Percentiles rank a stretch among this genome's conserved stretches.
These are phyloP conservation scores for Pagrus major DNA, from an alignment of 2,113 vertebrate genomes.

Conservation along the genomic window DNA sequence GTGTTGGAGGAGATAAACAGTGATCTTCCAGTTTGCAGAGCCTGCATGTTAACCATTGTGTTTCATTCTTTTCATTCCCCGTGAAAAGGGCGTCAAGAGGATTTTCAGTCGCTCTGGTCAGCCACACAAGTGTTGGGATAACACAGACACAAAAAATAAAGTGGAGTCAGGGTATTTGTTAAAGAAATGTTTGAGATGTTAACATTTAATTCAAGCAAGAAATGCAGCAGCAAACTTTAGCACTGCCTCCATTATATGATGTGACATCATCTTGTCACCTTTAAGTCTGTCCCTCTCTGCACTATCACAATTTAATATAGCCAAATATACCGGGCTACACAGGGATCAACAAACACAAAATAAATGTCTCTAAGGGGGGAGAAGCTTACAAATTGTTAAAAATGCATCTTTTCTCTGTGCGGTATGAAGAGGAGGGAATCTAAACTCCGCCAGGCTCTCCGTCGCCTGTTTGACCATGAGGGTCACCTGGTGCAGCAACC, in stretches of 20 bases:
- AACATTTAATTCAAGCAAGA: slow-evolving; percentile 2
- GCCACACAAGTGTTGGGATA: neutral
- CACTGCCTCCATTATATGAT: slow-evolving; percentile 31
- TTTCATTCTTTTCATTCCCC: slow-evolving; percentile 61
- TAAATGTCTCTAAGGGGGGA: slow-evolving; percentile 43
- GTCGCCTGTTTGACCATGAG: slow-evolving; percentile 84
- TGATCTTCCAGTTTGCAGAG: slow-evolving; percentile 78
- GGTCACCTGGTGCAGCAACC: slow-evolving; percentile 89
- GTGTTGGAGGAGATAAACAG: slow-evolving; percentile 82
- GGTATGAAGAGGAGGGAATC: slow-evolving; percentile 78
- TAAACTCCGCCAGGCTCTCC: slow-evolving; percentile 84
- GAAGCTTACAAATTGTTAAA: slow-evolving; percentile 63
- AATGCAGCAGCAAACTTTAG: neutral
- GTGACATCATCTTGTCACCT: slow-evolving; percentile 50
- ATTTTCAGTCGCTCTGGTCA: slow-evolving; percentile 28
- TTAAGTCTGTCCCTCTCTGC: slow-evolving; percentile 32
- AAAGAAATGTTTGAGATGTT: neutral
- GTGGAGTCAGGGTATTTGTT: neutral
- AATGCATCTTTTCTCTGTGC: slow-evolving; percentile 73
- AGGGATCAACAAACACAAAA: slow-evolving; percentile 65
- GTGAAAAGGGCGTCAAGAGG: slow-evolving; percentile 50
- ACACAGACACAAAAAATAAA: slow-evolving; percentile 21
- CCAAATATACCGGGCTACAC: slow-evolving; percentile 35
- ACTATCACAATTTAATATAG: slow-evolving; percentile 43
- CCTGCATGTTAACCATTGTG: slow-evolving; percentile 72